Evolutionary conservation across 2,888 invertebrate genomes (phyloP).

Genomic region (Temnothorax ravouxi): DNA sequence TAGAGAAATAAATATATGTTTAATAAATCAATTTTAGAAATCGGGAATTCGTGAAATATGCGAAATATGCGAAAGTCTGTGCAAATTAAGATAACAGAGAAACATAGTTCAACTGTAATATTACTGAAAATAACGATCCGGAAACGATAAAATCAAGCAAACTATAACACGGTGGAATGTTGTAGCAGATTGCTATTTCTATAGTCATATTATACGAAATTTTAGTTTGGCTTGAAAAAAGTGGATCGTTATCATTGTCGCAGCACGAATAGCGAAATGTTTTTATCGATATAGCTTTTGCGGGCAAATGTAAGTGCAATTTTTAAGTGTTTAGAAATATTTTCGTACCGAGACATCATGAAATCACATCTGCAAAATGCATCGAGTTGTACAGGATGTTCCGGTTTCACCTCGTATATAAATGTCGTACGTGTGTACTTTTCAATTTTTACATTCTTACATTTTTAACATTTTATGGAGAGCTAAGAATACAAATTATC

Average conservation of each 20-base stretch:
- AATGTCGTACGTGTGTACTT: neutral
- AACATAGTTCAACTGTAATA: neutral
- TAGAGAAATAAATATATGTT: neutral
- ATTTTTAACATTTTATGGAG: neutral
- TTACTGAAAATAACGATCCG: neutral
- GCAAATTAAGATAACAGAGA: neutral
- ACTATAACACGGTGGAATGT: neutral
- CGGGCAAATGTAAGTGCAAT: constrained; percentile 1
- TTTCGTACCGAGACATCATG: constrained; percentile 1
- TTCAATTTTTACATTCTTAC: neutral
- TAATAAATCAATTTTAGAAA: neutral
- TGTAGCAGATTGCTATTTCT: neutral
- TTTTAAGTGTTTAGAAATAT: neutral
- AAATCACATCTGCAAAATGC: constrained; percentile 31
- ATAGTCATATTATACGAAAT: neutral
- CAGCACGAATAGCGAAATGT: constrained; percentile 2
- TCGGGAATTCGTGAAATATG: neutral
- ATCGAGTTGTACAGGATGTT: neutral
- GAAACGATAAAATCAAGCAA: neutral
- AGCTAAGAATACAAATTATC: constrained; percentile 1
- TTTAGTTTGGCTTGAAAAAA: neutral
- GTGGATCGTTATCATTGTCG: neutral
- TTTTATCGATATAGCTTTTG: constrained; percentile 7
- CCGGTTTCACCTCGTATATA: constrained; percentile 25
- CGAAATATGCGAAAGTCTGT: constrained; percentile 7